phyloP scores from a whole-genome alignment of 2,888 invertebrate genomes.

The Maniola hyperantus region DNA sequence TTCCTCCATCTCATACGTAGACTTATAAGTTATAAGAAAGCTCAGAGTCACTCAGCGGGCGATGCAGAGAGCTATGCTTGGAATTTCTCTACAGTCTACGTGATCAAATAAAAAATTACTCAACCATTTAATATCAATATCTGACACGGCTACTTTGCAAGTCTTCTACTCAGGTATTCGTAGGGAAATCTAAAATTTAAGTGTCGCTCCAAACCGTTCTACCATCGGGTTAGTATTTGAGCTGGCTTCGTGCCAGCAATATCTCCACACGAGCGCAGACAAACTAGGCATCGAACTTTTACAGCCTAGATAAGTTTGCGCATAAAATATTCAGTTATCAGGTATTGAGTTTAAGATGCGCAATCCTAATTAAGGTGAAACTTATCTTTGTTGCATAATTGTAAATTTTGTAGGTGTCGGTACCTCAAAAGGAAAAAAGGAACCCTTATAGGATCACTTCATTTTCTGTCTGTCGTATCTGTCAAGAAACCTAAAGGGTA shows the following conservation, averaged over 20 bases:
- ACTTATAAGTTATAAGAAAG: no score
- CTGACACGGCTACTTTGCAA: conserved; percentile 19
- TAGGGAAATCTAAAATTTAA: conserved; percentile 63
- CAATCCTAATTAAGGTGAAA: conserved; percentile 12
- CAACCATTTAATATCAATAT: background rate
- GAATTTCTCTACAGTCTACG: no score
- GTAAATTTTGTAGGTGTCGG: no score
- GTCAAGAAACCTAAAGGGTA: no score
- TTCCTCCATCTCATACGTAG: no score
- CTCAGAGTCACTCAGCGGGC: no score
- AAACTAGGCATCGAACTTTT: conserved; percentile 70
- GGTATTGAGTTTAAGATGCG: conserved; percentile 21
- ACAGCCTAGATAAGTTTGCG: conserved; percentile 57
- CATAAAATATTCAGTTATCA: conserved; percentile 18
- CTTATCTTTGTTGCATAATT: background rate
- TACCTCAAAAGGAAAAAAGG: no score
- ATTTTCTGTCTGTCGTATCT: no score
- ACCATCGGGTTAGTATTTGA: conserved; percentile 38
- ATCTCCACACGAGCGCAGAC: conserved; percentile 51
- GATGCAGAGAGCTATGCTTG: no score
- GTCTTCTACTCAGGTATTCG: conserved; percentile 30
- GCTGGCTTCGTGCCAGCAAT: conserved; percentile 39
- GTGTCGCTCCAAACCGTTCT: conserved; percentile 59
- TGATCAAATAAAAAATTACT: no score
- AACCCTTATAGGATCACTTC: no score